Conservation (phyloP, 2,113 vertebrate species). For the Hippocampus barbouri region DNA sequence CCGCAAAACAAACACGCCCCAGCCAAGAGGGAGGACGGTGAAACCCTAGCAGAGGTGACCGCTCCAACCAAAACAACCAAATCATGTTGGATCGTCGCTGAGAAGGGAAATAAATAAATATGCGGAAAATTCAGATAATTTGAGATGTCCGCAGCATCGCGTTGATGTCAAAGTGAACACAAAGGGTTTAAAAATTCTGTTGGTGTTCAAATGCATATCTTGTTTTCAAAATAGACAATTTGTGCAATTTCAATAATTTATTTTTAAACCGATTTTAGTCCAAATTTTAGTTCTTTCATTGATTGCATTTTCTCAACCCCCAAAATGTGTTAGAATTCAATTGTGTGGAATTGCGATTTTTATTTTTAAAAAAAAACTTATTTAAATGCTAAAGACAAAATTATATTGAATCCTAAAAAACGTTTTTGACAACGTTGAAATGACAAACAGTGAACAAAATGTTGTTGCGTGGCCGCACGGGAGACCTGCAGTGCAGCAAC, state of each 20-base stretch:
- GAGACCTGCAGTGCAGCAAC: slow-evolving; percentile 53
- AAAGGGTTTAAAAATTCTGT: background rate
- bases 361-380: too few relatives aligned
- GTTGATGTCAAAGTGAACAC: background rate
- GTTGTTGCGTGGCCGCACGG: slow-evolving; percentile 48
- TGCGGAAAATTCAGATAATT: background rate
- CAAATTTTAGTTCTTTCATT: too few relatives aligned
- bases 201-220: too few relatives aligned
- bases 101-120: background rate
- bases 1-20: slow-evolving; percentile 76
- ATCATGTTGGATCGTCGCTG: background rate
- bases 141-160: background rate
- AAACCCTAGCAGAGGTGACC: background rate
- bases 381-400: too few relatives aligned
- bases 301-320: too few relatives aligned
- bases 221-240: too few relatives aligned
- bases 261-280: too few relatives aligned
- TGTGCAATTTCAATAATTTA: too few relatives aligned
- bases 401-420: too few relatives aligned
- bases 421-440: background rate
- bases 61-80: background rate
- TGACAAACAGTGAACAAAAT: slow-evolving; percentile 41
- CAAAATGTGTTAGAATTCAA: too few relatives aligned
- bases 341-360: too few relatives aligned
- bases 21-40: slow-evolving; percentile 25